phyloP scores from a whole-genome alignment of 2,888 invertebrate species.

The Amphipoea lucens region DNA sequence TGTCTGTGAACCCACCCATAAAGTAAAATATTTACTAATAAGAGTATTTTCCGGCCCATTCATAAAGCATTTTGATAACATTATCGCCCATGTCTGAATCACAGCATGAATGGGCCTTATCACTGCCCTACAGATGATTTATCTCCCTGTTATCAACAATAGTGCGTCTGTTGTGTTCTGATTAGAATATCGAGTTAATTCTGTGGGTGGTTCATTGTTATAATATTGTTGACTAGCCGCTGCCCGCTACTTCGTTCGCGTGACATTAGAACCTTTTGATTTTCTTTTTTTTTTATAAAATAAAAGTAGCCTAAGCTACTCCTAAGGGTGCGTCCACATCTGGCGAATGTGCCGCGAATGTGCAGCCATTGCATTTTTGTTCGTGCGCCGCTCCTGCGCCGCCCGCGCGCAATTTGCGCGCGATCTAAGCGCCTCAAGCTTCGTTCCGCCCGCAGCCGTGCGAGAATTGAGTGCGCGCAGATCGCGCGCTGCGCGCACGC shows the following conservation, averaged over 20 bases:
- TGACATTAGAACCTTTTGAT: not conserved
- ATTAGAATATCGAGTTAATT: constrained; percentile 16
- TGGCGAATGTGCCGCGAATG: too few relatives aligned
- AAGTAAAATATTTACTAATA: not conserved
- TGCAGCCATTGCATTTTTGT: too few relatives aligned
- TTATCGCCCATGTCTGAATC: constrained; percentile 40
- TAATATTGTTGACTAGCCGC: not conserved
- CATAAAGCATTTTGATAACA: constrained; percentile 40
- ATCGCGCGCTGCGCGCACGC: too few relatives aligned
- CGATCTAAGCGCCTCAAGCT: too few relatives aligned
- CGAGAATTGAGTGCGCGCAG: too few relatives aligned
- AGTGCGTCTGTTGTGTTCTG: constrained; percentile 22
- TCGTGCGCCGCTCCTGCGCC: too few relatives aligned
- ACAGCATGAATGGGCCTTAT: constrained; percentile 56
- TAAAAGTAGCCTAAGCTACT: too few relatives aligned
- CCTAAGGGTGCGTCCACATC: too few relatives aligned
- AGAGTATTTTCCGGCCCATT: constrained; percentile 24
- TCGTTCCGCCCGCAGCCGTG: too few relatives aligned
- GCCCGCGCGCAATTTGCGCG: too few relatives aligned
- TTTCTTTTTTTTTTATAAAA: too few relatives aligned
- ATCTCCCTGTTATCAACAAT: constrained; percentile 30
- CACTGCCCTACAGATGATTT: constrained; percentile 44
- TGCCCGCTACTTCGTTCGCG: not conserved
- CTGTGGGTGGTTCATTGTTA: constrained; percentile 6
- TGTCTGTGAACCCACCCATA: not conserved